Evolutionary conservation across 2,113 vertebrate genomes (phyloP).

Genomic region (Thryonomys swinderianus): DNA sequence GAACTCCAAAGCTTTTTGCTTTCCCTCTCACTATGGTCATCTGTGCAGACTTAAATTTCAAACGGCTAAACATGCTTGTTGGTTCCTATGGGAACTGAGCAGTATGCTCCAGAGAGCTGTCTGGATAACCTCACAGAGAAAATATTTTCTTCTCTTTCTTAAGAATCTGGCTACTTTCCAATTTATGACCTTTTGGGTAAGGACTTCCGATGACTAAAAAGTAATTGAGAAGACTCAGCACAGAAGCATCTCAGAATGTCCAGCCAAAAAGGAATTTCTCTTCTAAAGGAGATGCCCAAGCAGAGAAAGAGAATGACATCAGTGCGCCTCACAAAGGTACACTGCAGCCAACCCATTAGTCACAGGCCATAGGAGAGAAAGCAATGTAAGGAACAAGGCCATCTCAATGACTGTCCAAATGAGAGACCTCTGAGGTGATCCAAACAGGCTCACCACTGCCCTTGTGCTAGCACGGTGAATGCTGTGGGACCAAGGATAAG

Average conservation of each 20-base stretch:
- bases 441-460: constrained; percentile 26
- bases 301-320: constrained; percentile 72
- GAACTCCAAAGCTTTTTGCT: neutral
- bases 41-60: constrained; percentile 36
- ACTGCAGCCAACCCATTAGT: constrained; percentile 73
- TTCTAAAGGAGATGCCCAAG: constrained; percentile 81
- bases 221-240: constrained; percentile 66
- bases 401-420: constrained; percentile 72
- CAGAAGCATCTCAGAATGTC: constrained; percentile 63
- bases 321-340: neutral
- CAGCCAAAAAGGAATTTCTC: constrained; percentile 73
- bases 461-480: neutral
- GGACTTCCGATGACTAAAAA: constrained; percentile 77
- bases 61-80: constrained; percentile 10
- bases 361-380: constrained; percentile 73
- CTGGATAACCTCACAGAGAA: constrained; percentile 65
- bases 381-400: constrained; percentile 71
- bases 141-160: constrained; percentile 70
- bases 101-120: constrained; percentile 48
- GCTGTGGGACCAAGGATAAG: neutral
- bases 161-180: constrained; percentile 76
- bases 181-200: constrained; percentile 68
- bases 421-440: constrained; percentile 61
- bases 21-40: constrained; percentile 19
- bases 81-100: constrained; percentile 42